These are phyloP conservation scores for Sardina pilchardus DNA, from an alignment of 2,113 vertebrate species.

Conservation along the genomic window DNA sequence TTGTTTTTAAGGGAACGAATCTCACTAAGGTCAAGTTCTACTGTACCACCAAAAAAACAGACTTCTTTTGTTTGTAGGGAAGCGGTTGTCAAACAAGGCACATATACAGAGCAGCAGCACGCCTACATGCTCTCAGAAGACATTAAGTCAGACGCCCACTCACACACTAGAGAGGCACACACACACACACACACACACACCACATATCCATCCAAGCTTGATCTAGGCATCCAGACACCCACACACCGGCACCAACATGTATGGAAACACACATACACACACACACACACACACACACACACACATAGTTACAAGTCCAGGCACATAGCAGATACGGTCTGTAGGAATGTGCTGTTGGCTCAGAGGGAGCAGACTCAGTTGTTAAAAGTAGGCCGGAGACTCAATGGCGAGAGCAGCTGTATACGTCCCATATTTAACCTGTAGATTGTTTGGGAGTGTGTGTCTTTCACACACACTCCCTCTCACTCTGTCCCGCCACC, in stretches of 20 bases:
- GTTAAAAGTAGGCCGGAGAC: slow-evolving; percentile 6
- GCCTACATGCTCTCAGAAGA: too few relatives aligned
- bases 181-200: too few relatives aligned
- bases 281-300: not conserved
- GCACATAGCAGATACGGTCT: not conserved
- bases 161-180: too few relatives aligned
- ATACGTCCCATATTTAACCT: not conserved
- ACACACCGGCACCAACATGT: too few relatives aligned
- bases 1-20: too few relatives aligned
- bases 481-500: too few relatives aligned
- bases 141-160: too few relatives aligned
- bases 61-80: not conserved
- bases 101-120: too few relatives aligned
- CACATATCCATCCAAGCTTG: too few relatives aligned
- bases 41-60: not conserved
- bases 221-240: too few relatives aligned
- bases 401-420: slow-evolving; percentile 10
- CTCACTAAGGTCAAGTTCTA: too few relatives aligned
- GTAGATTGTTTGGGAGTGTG: too few relatives aligned
- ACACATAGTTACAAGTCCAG: not conserved
- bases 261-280: not conserved
- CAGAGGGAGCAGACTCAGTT: not conserved
- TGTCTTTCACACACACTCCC: not conserved
- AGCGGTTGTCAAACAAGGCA: not conserved
- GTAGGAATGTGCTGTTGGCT: not conserved